Evolutionary conservation across 2,113 vertebrate species (phyloP).

Genomic region (Seriola rivoliana): DNA sequence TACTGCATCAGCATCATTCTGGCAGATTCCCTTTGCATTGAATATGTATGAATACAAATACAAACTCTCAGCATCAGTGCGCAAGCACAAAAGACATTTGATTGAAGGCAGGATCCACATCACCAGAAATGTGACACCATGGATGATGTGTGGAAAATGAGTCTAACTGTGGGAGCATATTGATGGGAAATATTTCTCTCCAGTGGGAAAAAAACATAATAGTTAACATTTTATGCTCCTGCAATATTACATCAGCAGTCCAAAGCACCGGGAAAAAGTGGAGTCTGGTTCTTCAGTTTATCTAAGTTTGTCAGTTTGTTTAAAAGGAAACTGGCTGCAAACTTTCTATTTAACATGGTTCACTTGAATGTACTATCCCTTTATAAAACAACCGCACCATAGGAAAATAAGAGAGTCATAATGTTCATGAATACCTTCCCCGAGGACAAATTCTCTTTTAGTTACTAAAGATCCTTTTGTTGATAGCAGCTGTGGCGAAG

Average conservation of each 20-base stretch:
- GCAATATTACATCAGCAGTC: constrained; percentile 17
- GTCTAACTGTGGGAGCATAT: constrained; percentile 17
- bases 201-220: background rate
- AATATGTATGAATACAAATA: constrained; percentile 72
- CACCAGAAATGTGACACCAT: constrained; percentile 44
- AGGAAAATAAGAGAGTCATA: constrained; percentile 28
- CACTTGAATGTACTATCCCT: constrained; percentile 2
- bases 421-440: constrained; percentile 30
- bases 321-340: constrained; percentile 24
- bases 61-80: constrained; percentile 61
- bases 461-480: constrained; percentile 60
- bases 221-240: constrained; percentile 41
- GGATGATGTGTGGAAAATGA: constrained; percentile 61
- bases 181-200: constrained; percentile 51
- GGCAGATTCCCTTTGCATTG: constrained; percentile 40
- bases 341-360: background rate
- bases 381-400: constrained; percentile 10
- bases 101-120: constrained; percentile 57
- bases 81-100: constrained; percentile 55
- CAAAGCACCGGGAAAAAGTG: constrained; percentile 12
- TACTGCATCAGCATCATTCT: constrained; percentile 5
- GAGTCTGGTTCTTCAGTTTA: background rate
- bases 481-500: constrained; percentile 47
- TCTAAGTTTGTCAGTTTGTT: constrained; percentile 16
- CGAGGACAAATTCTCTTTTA: constrained; percentile 34